Percentiles rank a stretch among this genome's conserved stretches.
Conservation (phyloP, 2,113 vertebrate species). For the Grammomys surdaster region DNA sequence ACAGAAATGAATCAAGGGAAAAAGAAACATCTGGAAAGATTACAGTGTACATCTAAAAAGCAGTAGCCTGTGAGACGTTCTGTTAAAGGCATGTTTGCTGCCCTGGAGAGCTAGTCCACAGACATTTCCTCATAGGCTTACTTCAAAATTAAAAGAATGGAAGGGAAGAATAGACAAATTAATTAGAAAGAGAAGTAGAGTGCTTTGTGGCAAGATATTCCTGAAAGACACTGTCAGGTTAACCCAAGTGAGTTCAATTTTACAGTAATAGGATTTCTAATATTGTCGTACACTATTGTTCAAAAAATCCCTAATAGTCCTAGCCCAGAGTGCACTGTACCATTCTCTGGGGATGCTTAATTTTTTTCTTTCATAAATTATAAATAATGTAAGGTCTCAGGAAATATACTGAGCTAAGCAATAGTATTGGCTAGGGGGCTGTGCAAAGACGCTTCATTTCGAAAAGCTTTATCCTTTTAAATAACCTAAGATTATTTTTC, state of each 20-base stretch:
- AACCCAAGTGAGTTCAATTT: not conserved
- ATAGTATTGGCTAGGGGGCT: not conserved
- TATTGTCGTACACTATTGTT: not conserved
- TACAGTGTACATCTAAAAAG: slow-evolving; percentile 22
- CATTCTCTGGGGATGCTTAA: not conserved
- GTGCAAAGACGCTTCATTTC: not conserved
- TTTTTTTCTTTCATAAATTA: not conserved
- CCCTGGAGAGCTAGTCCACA: not conserved
- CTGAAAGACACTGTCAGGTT: not conserved
- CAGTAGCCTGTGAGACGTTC: not conserved
- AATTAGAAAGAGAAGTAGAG: not conserved
- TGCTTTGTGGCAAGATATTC: not conserved
- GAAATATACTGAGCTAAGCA: not conserved
- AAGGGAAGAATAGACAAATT: not conserved
- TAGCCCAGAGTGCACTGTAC: not conserved
- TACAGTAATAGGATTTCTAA: not conserved
- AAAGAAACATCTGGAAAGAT: slow-evolving; percentile 68
- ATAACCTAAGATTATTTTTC: not conserved
- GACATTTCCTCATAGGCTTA: not conserved
- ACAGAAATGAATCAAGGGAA: slow-evolving; percentile 48
- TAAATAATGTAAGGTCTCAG: not conserved
- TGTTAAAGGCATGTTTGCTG: not conserved
- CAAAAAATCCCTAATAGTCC: not conserved
- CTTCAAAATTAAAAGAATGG: not conserved
- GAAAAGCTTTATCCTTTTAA: not conserved